Conservation (phyloP, 2,113 vertebrate genomes). For the Climacteris rufus region DNA sequence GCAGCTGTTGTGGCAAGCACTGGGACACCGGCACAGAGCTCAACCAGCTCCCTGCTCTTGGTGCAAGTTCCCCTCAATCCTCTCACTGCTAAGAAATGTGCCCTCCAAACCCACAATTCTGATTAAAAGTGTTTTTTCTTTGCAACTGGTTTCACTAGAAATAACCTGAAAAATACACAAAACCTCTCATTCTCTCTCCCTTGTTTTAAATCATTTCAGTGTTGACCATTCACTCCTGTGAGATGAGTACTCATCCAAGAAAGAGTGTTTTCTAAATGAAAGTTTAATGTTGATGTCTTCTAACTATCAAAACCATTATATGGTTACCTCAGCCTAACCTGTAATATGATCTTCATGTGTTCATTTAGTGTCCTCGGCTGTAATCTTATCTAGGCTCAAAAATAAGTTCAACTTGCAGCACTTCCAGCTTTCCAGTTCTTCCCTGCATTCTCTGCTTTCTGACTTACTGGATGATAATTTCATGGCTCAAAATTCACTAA, state of each 20-base stretch:
- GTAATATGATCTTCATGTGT: background rate
- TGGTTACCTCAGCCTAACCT: background rate
- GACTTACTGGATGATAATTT: background rate
- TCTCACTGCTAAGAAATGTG: background rate
- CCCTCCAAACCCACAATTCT: background rate
- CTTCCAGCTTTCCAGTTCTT: background rate
- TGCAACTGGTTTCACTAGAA: background rate
- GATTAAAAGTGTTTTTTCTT: background rate
- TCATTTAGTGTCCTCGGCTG: background rate
- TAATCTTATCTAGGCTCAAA: background rate
- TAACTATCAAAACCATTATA: background rate
- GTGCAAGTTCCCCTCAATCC: background rate
- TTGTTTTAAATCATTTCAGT: background rate
- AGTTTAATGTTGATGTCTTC: background rate
- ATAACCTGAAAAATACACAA: background rate
- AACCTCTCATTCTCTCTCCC: background rate
- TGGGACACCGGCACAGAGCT: background rate
- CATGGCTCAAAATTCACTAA: too few species aligned
- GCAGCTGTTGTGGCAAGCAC: constrained; percentile 46
- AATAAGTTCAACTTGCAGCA: background rate
- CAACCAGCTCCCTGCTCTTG: background rate
- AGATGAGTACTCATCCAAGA: background rate
- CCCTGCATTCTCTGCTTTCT: background rate
- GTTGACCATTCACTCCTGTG: background rate
- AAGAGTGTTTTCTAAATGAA: background rate